Evolutionary conservation across 2,113 vertebrate species (phyloP).

Genomic region (Oryzias javanicus): DNA sequence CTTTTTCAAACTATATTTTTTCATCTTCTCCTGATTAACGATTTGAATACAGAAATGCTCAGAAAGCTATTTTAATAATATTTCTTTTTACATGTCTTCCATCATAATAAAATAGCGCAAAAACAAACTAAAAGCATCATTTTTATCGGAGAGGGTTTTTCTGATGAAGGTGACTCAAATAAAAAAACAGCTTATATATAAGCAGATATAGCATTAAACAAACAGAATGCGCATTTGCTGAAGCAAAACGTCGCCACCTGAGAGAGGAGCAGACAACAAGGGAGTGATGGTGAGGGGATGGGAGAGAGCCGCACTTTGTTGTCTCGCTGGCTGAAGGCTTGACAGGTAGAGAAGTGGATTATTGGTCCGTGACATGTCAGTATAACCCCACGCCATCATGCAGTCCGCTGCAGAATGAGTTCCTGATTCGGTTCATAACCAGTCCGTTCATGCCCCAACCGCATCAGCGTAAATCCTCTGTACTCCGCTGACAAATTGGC

Average conservation of each 20-base stretch:
- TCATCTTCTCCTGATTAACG: too few relatives aligned
- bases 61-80: too few relatives aligned
- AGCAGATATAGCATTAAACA: too few relatives aligned
- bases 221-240: neutral
- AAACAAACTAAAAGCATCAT: too few relatives aligned
- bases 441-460: constrained; percentile 44
- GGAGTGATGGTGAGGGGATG: constrained; percentile 32
- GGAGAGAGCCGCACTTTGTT: constrained; percentile 55
- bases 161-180: too few relatives aligned
- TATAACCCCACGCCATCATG: constrained; percentile 69
- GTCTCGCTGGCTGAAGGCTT: constrained; percentile 69
- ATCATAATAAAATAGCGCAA: too few relatives aligned
- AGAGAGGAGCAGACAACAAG: constrained; percentile 10
- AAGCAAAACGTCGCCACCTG: constrained; percentile 31
- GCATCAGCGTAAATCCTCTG: constrained; percentile 54
- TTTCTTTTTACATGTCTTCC: too few relatives aligned
- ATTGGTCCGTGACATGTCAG: constrained; percentile 78
- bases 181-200: too few relatives aligned
- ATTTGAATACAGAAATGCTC: too few relatives aligned
- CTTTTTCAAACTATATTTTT: too few relatives aligned
- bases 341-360: constrained; percentile 81
- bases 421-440: constrained; percentile 52
- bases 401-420: constrained; percentile 58
- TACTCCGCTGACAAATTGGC: constrained; percentile 44
- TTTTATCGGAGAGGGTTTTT: too few relatives aligned